Evolutionary conservation across 2,113 vertebrate genomes (phyloP), one percentile per base, ranked within the genome.

Genomic region (Triplophysa tibetana): DNA sequence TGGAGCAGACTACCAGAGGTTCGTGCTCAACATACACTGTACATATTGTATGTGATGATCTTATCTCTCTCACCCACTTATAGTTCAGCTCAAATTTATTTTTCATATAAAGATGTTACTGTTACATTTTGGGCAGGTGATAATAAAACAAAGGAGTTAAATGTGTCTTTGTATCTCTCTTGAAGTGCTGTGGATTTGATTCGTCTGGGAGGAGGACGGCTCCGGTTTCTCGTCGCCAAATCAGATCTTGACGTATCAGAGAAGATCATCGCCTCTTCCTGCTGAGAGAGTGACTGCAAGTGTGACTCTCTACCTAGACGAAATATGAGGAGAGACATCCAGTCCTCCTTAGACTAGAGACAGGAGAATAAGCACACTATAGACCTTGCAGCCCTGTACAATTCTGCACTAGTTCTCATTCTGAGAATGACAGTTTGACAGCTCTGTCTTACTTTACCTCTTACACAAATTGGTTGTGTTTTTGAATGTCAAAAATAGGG

Each of bases 1-100:
- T 0, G 96, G 97, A 56, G 94, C 96, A 0, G 94, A 96, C 90
- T 98, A 99, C 86, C 94, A 96, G 88, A 98, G 97, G 97, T 97
- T 78, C 56, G 58, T 16, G 21, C 24, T 65, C 64, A 16, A n/a
- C 11, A 33, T 23, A 11, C 54, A 43, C 21, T 21, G 21, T 43
- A 6, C n/a, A 65, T 19, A 21, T 3, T 38, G 33, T 38, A 38
- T 38, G 6, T 38, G 33, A 38, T 38, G 33, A 21, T 38, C 60
- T 33, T n/a, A 26, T n/a, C 70, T 60, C 24, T 29, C 66, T 67
- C 33, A 24, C 64, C 73, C 73, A 86, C 70, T 73, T 79, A 73
- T 58, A 21, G n/a, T 19, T 21, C 54, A 58, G 19, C 54, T 10
- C 9, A 8, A 19, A 2, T 10, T 19, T 2, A 69, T 10, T 8